Evolutionary conservation across 2,797 vertebrate genomes (phyloP).

Genomic region (Nasua narica): DNA sequence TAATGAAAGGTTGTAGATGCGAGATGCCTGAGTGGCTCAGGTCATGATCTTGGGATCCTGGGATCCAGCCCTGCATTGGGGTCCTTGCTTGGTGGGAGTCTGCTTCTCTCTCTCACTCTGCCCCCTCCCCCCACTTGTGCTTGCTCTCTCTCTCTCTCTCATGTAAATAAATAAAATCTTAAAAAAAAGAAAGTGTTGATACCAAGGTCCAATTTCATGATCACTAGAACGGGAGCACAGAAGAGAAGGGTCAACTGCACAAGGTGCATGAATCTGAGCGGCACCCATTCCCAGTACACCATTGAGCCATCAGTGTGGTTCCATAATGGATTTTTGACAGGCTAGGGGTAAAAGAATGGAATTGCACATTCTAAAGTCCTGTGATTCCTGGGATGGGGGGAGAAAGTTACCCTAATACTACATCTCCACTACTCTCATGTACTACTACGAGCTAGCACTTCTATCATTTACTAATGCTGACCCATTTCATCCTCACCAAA

Average conservation of each 20-base stretch:
- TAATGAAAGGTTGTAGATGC: neutral
- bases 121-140: too few relatives aligned
- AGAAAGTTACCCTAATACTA: neutral
- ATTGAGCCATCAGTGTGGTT: neutral
- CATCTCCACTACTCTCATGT: neutral
- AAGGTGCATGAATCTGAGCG: neutral
- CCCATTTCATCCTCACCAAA: neutral
- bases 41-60: too few relatives aligned
- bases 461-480: neutral
- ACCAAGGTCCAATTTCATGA: neutral
- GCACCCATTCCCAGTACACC: neutral
- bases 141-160: too few relatives aligned
- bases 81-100: too few relatives aligned
- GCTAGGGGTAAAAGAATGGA: neutral
- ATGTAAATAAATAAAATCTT: too few relatives aligned
- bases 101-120: too few relatives aligned
- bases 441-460: neutral
- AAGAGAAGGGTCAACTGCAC: neutral
- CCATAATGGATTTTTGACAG: neutral
- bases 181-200: neutral
- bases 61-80: too few relatives aligned
- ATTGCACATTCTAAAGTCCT: neutral
- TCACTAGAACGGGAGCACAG: neutral
- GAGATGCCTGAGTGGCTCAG: too few relatives aligned
- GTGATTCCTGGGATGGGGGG: neutral